A percentile compares a stretch with the other conserved stretches of the same genome.
Conservation (phyloP, 2,797 vertebrate genomes). For the Spinibarbus caldwelli region DNA sequence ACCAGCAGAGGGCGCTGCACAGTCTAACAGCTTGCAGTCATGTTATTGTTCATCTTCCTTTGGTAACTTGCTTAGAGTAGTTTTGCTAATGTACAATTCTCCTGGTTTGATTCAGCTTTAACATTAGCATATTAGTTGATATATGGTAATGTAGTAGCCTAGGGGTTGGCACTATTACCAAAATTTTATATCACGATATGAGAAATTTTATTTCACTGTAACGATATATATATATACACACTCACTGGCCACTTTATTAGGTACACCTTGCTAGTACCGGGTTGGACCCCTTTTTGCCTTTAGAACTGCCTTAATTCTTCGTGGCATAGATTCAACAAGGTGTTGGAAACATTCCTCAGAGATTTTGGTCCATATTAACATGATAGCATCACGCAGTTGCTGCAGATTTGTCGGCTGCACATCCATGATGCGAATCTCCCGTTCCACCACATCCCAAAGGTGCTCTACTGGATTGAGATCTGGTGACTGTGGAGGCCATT, state of each 20-base stretch:
- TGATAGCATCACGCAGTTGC: constrained; percentile 63
- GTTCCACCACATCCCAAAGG: constrained; percentile 61
- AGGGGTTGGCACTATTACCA: too few relatives aligned
- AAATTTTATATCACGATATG: too few relatives aligned
- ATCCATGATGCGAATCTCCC: constrained; percentile 64
- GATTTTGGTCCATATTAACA: constrained; percentile 24
- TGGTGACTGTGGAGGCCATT: too few relatives aligned
- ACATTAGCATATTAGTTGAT: neutral
- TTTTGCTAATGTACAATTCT: neutral
- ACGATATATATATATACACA: too few relatives aligned
- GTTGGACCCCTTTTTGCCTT: too few relatives aligned
- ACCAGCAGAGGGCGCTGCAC: neutral
- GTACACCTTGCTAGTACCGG: too few relatives aligned
- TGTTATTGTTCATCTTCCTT: neutral
- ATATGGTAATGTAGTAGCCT: too few relatives aligned
- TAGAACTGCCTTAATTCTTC: too few relatives aligned
- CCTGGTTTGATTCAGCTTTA: neutral
- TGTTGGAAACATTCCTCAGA: too few relatives aligned
- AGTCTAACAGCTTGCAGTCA: neutral
- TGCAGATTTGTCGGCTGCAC: constrained; percentile 69
- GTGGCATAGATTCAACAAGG: too few relatives aligned
- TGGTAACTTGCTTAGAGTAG: neutral
- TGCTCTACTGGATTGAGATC: constrained; percentile 21
- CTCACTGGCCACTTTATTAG: too few relatives aligned
- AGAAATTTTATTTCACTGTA: too few relatives aligned